A percentile compares a stretch with the other conserved stretches of the same genome.
Conservation (phyloP, 1,140 invertebrate species). For the Cheumatopsyche charites region DNA sequence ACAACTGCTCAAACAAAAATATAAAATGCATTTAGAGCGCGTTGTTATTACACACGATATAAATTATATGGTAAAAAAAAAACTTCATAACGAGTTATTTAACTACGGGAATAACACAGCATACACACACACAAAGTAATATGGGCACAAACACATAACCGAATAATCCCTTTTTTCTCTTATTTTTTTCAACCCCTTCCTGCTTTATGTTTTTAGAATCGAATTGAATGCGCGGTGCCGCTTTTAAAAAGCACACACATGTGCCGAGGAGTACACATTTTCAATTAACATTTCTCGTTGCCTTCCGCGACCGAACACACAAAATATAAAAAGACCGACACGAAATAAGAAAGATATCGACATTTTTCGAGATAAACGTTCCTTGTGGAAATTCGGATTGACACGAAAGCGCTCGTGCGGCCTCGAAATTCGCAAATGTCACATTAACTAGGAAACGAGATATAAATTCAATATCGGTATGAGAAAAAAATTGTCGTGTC, state of each 20-base stretch:
- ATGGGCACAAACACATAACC: background rate
- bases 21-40: background rate
- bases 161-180: constrained; percentile 13
- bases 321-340: too few species aligned
- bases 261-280: constrained; percentile 3
- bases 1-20: constrained; percentile 16
- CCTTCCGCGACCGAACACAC: constrained; percentile 10
- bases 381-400: too few species aligned
- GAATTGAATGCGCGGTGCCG: background rate
- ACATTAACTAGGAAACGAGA: too few species aligned
- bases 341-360: background rate
- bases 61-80: background rate
- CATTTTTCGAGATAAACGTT: too few species aligned
- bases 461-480: too few species aligned
- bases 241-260: constrained; percentile 18
- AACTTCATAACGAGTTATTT: constrained; percentile 5
- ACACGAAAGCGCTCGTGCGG: background rate
- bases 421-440: constrained; percentile 11
- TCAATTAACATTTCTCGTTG: constrained; percentile 24
- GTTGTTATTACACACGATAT: background rate
- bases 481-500: too few species aligned
- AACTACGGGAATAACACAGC: constrained; percentile 9
- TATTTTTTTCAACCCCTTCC: constrained; percentile 22
- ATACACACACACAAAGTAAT: too few species aligned
- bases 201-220: constrained; percentile 25